phyloP scores from a whole-genome alignment of 2,888 invertebrate species.

The Diarsia rubi region DNA sequence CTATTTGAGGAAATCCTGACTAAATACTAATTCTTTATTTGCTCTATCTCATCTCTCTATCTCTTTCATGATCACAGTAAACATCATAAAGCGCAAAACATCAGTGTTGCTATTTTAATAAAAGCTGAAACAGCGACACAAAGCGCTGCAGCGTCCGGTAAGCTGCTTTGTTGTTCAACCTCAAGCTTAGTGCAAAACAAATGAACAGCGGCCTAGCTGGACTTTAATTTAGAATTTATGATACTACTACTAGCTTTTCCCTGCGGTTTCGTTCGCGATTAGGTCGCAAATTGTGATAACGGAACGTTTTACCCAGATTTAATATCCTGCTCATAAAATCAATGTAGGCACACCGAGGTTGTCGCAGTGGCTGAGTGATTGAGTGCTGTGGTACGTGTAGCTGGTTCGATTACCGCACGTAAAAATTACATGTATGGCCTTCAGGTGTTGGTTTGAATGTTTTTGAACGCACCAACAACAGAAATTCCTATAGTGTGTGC shows the following conservation, averaged over 20 bases:
- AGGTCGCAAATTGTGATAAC: not conserved
- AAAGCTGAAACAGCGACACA: not conserved
- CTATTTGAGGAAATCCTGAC: not conserved
- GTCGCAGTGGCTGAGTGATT: no score
- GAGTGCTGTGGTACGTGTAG: no score
- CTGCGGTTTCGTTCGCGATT: not conserved
- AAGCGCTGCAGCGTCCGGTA: slow-evolving; percentile 9
- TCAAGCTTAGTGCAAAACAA: slow-evolving; percentile 30
- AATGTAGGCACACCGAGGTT: not conserved
- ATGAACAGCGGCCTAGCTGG: slow-evolving; percentile 18
- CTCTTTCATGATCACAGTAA: not conserved
- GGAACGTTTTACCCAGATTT: not conserved
- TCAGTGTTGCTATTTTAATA: slow-evolving; percentile 16
- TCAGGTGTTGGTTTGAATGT: no score
- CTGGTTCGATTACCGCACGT: no score
- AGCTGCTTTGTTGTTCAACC: slow-evolving; percentile 39
- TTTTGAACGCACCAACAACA: no score
- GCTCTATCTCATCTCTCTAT: not conserved
- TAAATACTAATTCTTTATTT: not conserved
- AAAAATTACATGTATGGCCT: no score
- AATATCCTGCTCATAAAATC: not conserved
- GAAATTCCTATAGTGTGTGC: no score
- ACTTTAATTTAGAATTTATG: slow-evolving; percentile 17
- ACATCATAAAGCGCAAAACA: not conserved
- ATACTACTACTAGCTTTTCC: no score